A percentile compares a stretch with the other conserved stretches of the same genome.
These are phyloP conservation scores for Ptyas mucosa DNA, from an alignment of 2,113 vertebrate species.

Conservation along the genomic window DNA sequence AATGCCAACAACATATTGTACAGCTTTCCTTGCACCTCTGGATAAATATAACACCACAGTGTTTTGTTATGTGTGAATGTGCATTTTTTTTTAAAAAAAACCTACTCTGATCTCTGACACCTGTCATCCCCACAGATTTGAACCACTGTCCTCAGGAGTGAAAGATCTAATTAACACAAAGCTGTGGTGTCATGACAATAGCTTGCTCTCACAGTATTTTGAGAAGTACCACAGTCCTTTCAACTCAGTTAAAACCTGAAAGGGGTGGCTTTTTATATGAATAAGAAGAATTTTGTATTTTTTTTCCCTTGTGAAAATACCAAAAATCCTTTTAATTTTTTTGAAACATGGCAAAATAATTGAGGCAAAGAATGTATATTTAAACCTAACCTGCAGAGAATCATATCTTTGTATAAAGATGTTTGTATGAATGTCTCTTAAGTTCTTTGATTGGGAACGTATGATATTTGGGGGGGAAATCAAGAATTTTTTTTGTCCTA, in stretches of 20 bases:
- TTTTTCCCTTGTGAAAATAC: slow-evolving; percentile 43
- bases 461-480: slow-evolving; percentile 11
- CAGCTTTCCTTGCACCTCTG: slow-evolving; percentile 15
- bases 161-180: slow-evolving; percentile 67
- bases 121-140: slow-evolving; percentile 49
- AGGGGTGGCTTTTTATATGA: slow-evolving; percentile 33
- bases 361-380: slow-evolving; percentile 46
- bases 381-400: slow-evolving; percentile 50
- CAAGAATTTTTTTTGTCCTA: slow-evolving; percentile 19
- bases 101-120: slow-evolving; percentile 42
- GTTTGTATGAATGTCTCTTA: slow-evolving; percentile 49
- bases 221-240: slow-evolving; percentile 44
- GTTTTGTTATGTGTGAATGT: neutral
- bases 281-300: slow-evolving; percentile 38
- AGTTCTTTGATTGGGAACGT: slow-evolving; percentile 41
- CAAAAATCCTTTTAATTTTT: slow-evolving; percentile 32
- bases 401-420: slow-evolving; percentile 51
- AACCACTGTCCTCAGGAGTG: slow-evolving; percentile 46
- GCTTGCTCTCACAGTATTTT: slow-evolving; percentile 49
- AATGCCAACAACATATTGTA: slow-evolving; percentile 4
- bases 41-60: slow-evolving; percentile 18
- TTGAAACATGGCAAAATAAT: slow-evolving; percentile 37
- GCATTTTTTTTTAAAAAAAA: slow-evolving; percentile 20
- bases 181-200: slow-evolving; percentile 51
- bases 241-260: slow-evolving; percentile 34